Percentiles rank a stretch among this genome's conserved stretches.
phyloP scores from a whole-genome alignment of 2,797 vertebrate species.

The Micrastur ruficollis region DNA sequence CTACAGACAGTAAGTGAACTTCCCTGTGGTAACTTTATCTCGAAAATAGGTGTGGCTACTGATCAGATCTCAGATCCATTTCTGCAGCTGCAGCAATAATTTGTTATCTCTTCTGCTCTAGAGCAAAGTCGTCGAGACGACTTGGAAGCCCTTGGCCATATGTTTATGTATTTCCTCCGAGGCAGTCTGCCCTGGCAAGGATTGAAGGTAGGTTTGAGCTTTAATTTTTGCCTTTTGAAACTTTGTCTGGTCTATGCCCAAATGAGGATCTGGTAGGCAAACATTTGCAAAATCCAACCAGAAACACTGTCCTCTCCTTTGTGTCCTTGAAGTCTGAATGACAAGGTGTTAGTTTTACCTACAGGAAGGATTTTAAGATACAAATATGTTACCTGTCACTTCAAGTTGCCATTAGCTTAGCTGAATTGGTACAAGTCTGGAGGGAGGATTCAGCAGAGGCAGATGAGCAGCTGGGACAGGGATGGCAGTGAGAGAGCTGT shows the following conservation, averaged over 20 bases:
- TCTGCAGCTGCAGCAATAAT: constrained; percentile 44
- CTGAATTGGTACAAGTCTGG: background rate
- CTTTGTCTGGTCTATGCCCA: background rate
- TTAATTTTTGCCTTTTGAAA: background rate
- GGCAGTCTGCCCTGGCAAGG: constrained; percentile 99
- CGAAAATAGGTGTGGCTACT: background rate
- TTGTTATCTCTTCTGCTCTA: constrained; percentile 69
- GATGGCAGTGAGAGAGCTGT: background rate
- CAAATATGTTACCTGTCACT: background rate
- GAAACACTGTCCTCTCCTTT: background rate
- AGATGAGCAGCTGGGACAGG: background rate
- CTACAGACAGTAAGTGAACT: background rate
- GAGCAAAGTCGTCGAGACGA: constrained; percentile 98
- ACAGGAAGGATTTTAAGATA: background rate
- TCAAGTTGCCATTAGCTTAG: background rate
- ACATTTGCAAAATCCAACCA: background rate
- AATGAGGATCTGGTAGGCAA: background rate
- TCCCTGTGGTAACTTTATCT: background rate
- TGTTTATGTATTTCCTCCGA: constrained; percentile 99
- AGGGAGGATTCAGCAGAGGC: background rate
- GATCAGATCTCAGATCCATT: background rate
- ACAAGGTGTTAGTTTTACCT: background rate
- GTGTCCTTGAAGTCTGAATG: background rate
- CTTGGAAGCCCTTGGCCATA: constrained; percentile 97
- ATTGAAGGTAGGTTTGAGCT: constrained; percentile 84